These are phyloP conservation scores for Cricetomys ansorgei DNA, from an alignment of 2,113 vertebrate genomes.

Conservation along the genomic window DNA sequence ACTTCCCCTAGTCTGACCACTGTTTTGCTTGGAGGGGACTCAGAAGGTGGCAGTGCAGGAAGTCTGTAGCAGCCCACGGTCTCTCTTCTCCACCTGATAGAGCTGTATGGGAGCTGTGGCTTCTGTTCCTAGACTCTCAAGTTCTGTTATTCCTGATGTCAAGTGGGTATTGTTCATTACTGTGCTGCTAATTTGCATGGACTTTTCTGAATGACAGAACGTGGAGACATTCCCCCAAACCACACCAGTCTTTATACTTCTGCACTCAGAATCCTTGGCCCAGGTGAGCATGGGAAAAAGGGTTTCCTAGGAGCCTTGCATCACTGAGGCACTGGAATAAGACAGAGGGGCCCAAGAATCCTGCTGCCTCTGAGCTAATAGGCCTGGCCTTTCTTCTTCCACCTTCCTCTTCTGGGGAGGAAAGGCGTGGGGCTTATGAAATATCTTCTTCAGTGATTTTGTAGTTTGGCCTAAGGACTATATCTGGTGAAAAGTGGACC, in stretches of 20 bases:
- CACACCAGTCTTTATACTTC: neutral
- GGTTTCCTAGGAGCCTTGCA: neutral
- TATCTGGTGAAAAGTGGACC: neutral
- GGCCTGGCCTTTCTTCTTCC: neutral
- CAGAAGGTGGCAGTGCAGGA: neutral
- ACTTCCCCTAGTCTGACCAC: neutral
- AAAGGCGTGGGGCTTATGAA: neutral
- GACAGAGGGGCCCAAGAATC: neutral
- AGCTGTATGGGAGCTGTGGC: neutral
- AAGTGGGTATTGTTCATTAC: neutral
- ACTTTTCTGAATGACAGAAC: neutral
- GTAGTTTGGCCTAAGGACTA: neutral
- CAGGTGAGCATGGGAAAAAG: neutral
- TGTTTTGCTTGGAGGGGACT: neutral
- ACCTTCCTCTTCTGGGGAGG: neutral
- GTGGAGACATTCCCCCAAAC: neutral
- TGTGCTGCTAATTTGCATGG: neutral
- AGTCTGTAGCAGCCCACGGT: neutral
- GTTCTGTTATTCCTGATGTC: neutral
- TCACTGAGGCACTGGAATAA: neutral
- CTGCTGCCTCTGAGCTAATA: fast-evolving
- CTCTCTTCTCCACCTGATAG: neutral
- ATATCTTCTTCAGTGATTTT: slow-evolving; percentile 1
- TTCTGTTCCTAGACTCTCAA: neutral
- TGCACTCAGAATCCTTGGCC: neutral